phyloP scores from a whole-genome alignment of 2,888 invertebrate species.

The Elgonia sp. region DNA sequence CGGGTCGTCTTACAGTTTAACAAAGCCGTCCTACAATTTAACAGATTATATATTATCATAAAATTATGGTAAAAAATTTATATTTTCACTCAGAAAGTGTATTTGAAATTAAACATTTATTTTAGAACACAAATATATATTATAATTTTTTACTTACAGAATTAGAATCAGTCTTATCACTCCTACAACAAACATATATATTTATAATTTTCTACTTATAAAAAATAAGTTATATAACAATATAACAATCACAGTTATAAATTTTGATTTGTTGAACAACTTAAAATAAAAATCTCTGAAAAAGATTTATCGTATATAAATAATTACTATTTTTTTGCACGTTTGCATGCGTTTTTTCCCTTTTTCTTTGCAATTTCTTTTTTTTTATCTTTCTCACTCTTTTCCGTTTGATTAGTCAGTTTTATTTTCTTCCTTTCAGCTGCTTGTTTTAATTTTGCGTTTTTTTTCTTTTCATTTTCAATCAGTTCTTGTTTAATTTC shows the following conservation, averaged over 20 bases:
- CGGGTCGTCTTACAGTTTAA: slow-evolving; percentile 18
- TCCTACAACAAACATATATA: too few relatives aligned
- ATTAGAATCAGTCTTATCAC: too few relatives aligned
- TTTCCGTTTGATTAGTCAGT: background rate
- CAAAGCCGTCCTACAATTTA: slow-evolving; percentile 25
- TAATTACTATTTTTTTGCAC: slow-evolving; percentile 8
- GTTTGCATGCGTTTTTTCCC: slow-evolving; percentile 6
- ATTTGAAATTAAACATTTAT: slow-evolving; percentile 19
- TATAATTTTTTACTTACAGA: slow-evolving; percentile 3
- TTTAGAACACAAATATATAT: slow-evolving; percentile 1
- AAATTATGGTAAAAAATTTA: slow-evolving; percentile 1
- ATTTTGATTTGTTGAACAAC: slow-evolving; percentile 1
- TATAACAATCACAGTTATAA: background rate
- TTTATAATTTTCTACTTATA: too few relatives aligned
- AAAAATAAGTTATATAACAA: too few relatives aligned
- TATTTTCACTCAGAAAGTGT: slow-evolving; percentile 1
- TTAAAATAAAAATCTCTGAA: slow-evolving; percentile 19
- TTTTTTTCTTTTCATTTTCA: slow-evolving; percentile 6
- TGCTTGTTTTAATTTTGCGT: slow-evolving; percentile 1
- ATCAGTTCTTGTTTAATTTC: slow-evolving; percentile 4
- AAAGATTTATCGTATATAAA: background rate
- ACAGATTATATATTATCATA: slow-evolving; percentile 25
- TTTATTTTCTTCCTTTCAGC: slow-evolving; percentile 9
- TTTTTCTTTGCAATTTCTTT: slow-evolving; percentile 1
- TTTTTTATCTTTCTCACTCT: slow-evolving; percentile 14